phyloP scores from a whole-genome alignment of 2,797 vertebrate genomes.

The Erethizon dorsatum region DNA sequence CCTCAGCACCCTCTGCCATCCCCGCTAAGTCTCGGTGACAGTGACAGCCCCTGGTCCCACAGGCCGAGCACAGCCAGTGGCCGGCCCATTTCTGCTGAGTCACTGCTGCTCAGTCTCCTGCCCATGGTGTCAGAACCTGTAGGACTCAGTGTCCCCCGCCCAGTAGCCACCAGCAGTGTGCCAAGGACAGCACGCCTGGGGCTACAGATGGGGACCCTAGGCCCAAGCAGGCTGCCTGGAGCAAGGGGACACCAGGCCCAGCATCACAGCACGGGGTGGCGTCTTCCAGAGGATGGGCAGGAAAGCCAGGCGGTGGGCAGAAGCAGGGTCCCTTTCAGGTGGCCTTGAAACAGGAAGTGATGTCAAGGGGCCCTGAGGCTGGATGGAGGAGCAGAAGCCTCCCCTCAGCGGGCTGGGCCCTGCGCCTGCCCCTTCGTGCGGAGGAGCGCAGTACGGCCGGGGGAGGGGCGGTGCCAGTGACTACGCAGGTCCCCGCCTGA shows the following conservation, averaged over 20 bases:
- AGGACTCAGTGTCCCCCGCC: neutral
- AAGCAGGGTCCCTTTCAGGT: neutral
- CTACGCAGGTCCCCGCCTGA: no score
- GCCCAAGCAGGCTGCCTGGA: neutral
- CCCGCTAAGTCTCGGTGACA: neutral
- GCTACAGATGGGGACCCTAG: neutral
- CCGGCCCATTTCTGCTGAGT: neutral
- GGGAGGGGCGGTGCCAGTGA: neutral
- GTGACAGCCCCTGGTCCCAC: neutral
- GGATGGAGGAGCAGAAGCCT: neutral
- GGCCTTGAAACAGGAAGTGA: neutral
- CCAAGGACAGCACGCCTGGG: neutral
- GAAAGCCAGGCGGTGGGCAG: neutral
- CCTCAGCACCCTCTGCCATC: neutral
- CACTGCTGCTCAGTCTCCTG: neutral
- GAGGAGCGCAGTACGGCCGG: neutral
- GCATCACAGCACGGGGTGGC: neutral
- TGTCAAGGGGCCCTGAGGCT: neutral
- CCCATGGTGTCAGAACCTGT: neutral
- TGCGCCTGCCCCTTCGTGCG: neutral
- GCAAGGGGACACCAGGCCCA: neutral
- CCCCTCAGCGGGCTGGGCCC: neutral
- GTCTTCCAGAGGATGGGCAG: neutral
- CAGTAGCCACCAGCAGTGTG: neutral
- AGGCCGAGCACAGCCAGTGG: neutral